Conservation (phyloP, 1,140 invertebrate species). For the Aphaenogaster ashmeadi region DNA sequence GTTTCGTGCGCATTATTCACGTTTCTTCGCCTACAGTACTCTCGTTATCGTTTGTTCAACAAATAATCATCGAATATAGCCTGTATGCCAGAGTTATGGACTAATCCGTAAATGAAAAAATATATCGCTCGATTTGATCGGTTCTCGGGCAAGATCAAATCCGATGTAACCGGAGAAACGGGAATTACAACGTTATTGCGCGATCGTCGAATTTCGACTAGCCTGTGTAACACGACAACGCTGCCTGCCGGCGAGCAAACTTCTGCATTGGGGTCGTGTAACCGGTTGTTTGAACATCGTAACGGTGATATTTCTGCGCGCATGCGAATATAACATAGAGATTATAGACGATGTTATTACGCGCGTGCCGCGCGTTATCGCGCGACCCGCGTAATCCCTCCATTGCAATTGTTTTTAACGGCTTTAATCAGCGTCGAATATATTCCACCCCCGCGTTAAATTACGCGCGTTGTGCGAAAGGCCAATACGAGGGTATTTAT, state of each 20-base stretch:
- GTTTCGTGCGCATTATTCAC: slow-evolving; percentile 14
- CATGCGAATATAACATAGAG: slow-evolving; percentile 61
- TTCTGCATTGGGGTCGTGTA: slow-evolving; percentile 39
- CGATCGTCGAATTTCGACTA: slow-evolving; percentile 57
- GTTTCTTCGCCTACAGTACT: not conserved
- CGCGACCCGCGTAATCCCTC: slow-evolving; percentile 42
- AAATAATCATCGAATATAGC: not conserved
- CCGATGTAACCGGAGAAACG: slow-evolving; percentile 52
- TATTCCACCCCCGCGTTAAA: slow-evolving; percentile 48
- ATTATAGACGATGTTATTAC: slow-evolving; percentile 60
- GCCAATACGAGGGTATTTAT: slow-evolving; percentile 32
- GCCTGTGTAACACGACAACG: slow-evolving; percentile 58
- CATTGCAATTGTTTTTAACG: slow-evolving; percentile 62
- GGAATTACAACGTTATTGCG: slow-evolving; percentile 60
- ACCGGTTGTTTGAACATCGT: slow-evolving; percentile 53
- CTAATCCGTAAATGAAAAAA: slow-evolving; percentile 2
- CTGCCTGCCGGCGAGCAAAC: slow-evolving; percentile 43
- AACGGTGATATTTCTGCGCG: slow-evolving; percentile 58
- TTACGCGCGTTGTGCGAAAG: slow-evolving; percentile 31
- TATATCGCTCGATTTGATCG: slow-evolving; percentile 21
- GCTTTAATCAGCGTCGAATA: slow-evolving; percentile 62
- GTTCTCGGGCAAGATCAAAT: slow-evolving; percentile 46
- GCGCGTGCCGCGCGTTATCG: slow-evolving; percentile 44
- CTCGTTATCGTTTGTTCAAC: slow-evolving; percentile 2
- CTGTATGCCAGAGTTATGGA: not conserved